Percentiles rank a stretch among this genome's conserved stretches.
Conservation (phyloP, 2,113 vertebrate genomes). For the Colossoma macropomum region DNA sequence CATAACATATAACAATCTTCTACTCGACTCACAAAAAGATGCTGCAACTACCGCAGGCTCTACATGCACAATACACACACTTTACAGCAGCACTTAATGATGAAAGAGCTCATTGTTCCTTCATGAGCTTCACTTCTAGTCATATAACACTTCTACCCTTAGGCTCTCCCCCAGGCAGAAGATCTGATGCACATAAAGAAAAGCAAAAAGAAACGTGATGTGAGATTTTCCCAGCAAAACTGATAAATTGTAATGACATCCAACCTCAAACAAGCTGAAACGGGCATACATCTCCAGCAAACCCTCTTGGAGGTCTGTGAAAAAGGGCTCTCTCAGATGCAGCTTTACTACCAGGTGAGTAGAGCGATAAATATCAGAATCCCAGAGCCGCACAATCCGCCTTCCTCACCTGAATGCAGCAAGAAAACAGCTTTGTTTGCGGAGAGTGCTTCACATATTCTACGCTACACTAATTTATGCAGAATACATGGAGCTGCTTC, state of each 20-base stretch:
- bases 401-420: background rate
- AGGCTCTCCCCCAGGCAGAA: background rate
- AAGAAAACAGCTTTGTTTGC: background rate
- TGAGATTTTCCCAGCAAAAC: background rate
- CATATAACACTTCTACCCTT: background rate
- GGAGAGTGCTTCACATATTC: background rate
- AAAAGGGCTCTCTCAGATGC: background rate
- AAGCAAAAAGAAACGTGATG: background rate
- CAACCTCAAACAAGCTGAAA: background rate
- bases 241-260: background rate
- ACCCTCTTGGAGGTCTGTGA: background rate
- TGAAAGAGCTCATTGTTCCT: background rate
- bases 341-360: background rate
- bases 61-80: background rate
- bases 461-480: background rate
- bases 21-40: background rate
- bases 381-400: background rate
- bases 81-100: background rate
- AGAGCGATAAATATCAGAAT: background rate
- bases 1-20: too few relatives aligned
- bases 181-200: background rate
- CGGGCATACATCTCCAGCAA: background rate
- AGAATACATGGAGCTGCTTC: too few relatives aligned
- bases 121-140: conserved; percentile 4
- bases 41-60: background rate